phyloP scores from a whole-genome alignment of 2,113 vertebrate species.

The Hucho hucho region DNA sequence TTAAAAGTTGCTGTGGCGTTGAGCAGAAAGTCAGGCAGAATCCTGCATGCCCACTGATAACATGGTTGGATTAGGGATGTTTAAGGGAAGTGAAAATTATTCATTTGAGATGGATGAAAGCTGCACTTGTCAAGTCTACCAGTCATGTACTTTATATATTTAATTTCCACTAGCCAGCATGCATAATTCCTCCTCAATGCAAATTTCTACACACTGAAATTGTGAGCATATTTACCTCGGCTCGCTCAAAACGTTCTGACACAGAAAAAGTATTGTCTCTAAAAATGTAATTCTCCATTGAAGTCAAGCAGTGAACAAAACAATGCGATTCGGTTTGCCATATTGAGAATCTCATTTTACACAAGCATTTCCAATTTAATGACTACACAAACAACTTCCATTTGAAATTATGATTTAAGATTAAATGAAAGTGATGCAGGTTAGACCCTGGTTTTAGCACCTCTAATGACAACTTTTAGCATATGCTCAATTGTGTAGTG shows the following conservation, averaged over 20 bases:
- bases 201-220: conserved; percentile 73
- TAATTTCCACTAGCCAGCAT: conserved; percentile 73
- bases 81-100: conserved; percentile 81
- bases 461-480: conserved; percentile 34
- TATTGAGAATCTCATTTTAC: conserved; percentile 64
- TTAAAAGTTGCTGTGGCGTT: conserved; percentile 69
- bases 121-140: conserved; percentile 79
- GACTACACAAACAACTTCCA: conserved; percentile 34
- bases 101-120: conserved; percentile 81
- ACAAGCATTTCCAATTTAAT: conserved; percentile 38
- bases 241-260: conserved; percentile 59
- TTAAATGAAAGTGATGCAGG: not conserved
- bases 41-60: conserved; percentile 79
- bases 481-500: conserved; percentile 39
- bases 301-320: conserved; percentile 55
- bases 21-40: conserved; percentile 73
- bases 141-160: conserved; percentile 80
- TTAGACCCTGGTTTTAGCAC: too few species aligned
- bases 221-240: conserved; percentile 66
- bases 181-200: conserved; percentile 77
- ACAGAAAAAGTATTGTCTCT: conserved; percentile 69
- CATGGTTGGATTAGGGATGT: conserved; percentile 79
- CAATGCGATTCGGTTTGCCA: conserved; percentile 64
- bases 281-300: conserved; percentile 33
- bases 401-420: conserved; percentile 28